phyloP scores from a whole-genome alignment of 2,113 vertebrate genomes.

The Corythornis cristatus region DNA sequence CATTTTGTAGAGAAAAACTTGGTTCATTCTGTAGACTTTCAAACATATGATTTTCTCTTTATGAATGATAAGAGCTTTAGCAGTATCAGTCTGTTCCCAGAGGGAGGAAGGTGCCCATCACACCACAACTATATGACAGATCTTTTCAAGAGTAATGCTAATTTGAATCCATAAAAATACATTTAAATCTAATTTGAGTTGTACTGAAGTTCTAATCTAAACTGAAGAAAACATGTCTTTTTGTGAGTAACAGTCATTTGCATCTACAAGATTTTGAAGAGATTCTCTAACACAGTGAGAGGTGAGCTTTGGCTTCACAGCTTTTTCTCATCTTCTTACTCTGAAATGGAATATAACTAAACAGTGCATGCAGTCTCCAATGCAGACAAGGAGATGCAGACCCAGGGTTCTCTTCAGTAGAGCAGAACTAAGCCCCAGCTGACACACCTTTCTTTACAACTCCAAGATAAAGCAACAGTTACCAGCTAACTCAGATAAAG shows the following conservation, averaged over 20 bases:
- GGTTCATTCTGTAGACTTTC: not conserved
- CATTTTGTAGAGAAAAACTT: slow-evolving; percentile 15
- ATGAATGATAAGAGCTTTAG: not conserved
- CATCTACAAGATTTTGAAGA: not conserved
- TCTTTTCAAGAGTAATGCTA: not conserved
- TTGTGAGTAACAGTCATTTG: slow-evolving; percentile 40
- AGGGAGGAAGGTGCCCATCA: slow-evolving; percentile 1
- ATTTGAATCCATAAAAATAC: not conserved
- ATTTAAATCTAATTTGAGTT: not conserved
- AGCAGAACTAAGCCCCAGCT: not conserved
- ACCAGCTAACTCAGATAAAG: not conserved
- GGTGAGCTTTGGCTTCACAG: not conserved
- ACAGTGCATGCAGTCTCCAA: not conserved
- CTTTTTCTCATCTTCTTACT: slow-evolving; percentile 32
- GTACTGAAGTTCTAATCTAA: not conserved
- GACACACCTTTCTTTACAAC: slow-evolving; percentile 5
- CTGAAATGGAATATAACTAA: not conserved
- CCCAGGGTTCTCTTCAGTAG: not conserved
- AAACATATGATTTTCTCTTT: not conserved
- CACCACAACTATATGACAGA: not conserved
- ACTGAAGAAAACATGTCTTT: slow-evolving; percentile 23
- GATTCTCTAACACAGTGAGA: slow-evolving; percentile 1
- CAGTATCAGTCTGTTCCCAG: not conserved
- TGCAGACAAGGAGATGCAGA: not conserved
- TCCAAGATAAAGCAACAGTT: not conserved